Conservation (phyloP, 2,797 vertebrate species). For the Carapus acus region DNA sequence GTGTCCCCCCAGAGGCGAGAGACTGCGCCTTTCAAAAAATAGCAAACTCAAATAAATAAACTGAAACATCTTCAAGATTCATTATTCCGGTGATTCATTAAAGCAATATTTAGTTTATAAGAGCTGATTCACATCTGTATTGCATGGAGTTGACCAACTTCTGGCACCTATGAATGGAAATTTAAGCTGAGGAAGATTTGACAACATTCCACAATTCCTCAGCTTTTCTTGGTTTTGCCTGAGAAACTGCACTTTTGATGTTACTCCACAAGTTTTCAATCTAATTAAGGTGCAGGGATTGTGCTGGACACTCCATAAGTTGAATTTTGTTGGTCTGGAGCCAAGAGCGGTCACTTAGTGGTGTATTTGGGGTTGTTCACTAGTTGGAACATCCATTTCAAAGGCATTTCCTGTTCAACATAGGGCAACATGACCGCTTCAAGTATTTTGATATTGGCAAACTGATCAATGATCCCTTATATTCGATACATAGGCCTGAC, state of each 20-base stretch:
- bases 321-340: neutral
- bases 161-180: slow-evolving; percentile 16
- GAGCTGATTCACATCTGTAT: neutral
- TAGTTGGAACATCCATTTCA: slow-evolving; percentile 14
- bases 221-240: slow-evolving; percentile 19
- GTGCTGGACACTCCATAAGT: slow-evolving; percentile 8
- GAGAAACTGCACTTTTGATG: slow-evolving; percentile 9
- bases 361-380: slow-evolving; percentile 6
- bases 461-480: slow-evolving; percentile 18
- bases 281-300: slow-evolving; percentile 7
- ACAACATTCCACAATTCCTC: slow-evolving; percentile 1
- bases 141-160: slow-evolving; percentile 14
- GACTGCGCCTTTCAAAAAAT: no score
- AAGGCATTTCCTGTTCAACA: slow-evolving; percentile 15
- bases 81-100: no score
- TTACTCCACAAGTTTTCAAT: slow-evolving; percentile 3
- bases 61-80: slow-evolving; percentile 4
- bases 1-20: no score
- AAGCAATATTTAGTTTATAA: neutral
- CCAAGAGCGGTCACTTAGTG: slow-evolving; percentile 5
- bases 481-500: slow-evolving; percentile 12
- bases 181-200: slow-evolving; percentile 16
- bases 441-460: slow-evolving; percentile 23
- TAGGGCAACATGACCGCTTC: slow-evolving; percentile 11
- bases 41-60: slow-evolving; percentile 4